These are phyloP conservation scores for Labeo rohita DNA, from an alignment of 2,113 vertebrate genomes.

Conservation along the genomic window DNA sequence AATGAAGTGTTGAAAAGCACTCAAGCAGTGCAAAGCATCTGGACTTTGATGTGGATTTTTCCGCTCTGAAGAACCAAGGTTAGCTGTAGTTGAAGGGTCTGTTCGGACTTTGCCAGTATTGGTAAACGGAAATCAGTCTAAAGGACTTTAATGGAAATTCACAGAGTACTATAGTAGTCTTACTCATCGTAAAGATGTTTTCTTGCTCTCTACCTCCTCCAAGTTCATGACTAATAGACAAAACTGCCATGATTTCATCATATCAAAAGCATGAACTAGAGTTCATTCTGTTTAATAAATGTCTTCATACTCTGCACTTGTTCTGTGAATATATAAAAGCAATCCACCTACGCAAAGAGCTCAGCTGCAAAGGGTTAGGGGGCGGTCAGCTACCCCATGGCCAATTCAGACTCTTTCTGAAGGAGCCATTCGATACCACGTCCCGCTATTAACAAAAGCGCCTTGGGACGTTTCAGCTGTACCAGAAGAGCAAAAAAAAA, in stretches of 20 bases:
- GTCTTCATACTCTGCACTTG: background rate
- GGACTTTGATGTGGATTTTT: conserved; percentile 45
- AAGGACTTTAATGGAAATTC: conserved; percentile 25
- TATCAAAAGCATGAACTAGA: background rate
- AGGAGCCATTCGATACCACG: conserved; percentile 43
- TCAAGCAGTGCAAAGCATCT: conserved; percentile 34
- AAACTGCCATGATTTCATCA: background rate
- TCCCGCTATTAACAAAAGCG: conserved; percentile 41
- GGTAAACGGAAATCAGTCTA: conserved; percentile 39
- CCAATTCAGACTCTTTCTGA: conserved; percentile 44
- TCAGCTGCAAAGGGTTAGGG: conserved; percentile 39
- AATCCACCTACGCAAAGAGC: conserved; percentile 31
- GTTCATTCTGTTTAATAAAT: conserved; percentile 1
- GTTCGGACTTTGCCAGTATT: background rate
- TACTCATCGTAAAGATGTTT: background rate
- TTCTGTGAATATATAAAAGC: background rate
- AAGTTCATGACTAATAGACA: background rate
- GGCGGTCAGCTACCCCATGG: conserved; percentile 21
- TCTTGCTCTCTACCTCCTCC: background rate
- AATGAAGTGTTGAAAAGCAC: conserved; percentile 37
- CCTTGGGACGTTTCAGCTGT: conserved; percentile 43
- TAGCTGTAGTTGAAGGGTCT: background rate
- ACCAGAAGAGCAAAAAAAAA: background rate
- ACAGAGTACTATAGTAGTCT: background rate
- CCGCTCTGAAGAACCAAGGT: background rate